Evolutionary conservation across 2,797 vertebrate species (phyloP).

Genomic region (Oryzias dopingdopingensis): DNA sequence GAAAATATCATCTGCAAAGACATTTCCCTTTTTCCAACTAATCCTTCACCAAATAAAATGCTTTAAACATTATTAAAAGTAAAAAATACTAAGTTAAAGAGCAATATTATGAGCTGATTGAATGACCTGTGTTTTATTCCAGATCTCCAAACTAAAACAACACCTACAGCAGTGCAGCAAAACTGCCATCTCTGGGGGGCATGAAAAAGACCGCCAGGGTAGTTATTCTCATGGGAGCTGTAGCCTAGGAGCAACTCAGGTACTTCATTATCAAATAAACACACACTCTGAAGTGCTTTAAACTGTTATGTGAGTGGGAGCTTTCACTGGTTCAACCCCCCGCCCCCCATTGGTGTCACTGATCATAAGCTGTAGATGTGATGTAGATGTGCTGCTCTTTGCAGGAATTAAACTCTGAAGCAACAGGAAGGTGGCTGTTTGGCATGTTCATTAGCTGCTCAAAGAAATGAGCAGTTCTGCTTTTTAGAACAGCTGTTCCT

Average conservation of each 20-base stretch:
- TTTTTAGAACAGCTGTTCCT: constrained; percentile 59
- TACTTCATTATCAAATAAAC: constrained; percentile 38
- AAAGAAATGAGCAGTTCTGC: constrained; percentile 48
- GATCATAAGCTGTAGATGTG: constrained; percentile 5
- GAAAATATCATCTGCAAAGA: constrained; percentile 37
- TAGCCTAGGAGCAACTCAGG: constrained; percentile 63
- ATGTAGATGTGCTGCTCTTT: constrained; percentile 6
- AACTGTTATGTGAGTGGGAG: background rate
- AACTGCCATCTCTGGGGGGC: constrained; percentile 74
- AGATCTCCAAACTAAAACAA: constrained; percentile 88
- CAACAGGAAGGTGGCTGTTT: constrained; percentile 70
- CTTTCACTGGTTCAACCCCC: background rate
- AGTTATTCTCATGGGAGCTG: constrained; percentile 64
- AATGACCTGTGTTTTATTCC: constrained; percentile 46
- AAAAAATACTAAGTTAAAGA: too few species aligned
- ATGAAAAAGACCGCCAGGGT: constrained; percentile 77
- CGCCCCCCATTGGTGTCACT: background rate
- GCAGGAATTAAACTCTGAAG: constrained; percentile 67
- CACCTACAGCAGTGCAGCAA: constrained; percentile 82
- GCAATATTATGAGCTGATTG: background rate
- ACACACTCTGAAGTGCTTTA: constrained; percentile 1
- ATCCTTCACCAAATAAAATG: background rate
- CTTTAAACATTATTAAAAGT: too few species aligned
- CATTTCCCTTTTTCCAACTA: constrained; percentile 28
- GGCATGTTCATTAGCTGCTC: constrained; percentile 53